Conservation (phyloP, 2,888 invertebrate species). For the Dicyrtomina minuta region DNA sequence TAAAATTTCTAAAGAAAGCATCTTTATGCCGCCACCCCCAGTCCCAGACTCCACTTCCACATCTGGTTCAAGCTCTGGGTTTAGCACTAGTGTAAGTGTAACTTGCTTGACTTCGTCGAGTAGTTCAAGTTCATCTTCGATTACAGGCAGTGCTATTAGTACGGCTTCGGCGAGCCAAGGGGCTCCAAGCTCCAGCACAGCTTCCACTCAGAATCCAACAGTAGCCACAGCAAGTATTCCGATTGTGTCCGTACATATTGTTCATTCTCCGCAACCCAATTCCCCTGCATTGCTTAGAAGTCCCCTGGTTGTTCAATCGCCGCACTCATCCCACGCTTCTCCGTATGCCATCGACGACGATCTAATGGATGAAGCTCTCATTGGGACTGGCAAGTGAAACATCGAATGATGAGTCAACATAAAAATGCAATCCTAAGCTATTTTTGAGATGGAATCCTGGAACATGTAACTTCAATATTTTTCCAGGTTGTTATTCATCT, state of each 20-base stretch:
- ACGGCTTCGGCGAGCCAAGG: background rate
- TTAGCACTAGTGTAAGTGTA: too few species aligned
- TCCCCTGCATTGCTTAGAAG: slow-evolving; percentile 54
- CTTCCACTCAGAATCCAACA: background rate
- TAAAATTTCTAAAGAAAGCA: background rate
- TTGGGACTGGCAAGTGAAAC: slow-evolving; percentile 59
- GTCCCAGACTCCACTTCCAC: background rate
- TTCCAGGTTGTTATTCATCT: too few species aligned
- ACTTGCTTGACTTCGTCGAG: too few species aligned
- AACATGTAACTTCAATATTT: too few species aligned
- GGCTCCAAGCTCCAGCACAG: background rate
- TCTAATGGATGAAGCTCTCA: slow-evolving; percentile 83
- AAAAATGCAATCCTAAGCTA: too few species aligned
- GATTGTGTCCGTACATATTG: slow-evolving; percentile 64
- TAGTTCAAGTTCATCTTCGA: background rate
- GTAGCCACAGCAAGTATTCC: slow-evolving; percentile 20
- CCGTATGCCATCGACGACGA: slow-evolving; percentile 86
- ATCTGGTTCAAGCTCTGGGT: background rate
- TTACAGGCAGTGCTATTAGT: background rate
- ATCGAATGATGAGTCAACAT: too few species aligned
- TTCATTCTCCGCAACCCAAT: slow-evolving; percentile 71
- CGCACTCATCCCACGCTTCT: slow-evolving; percentile 65
- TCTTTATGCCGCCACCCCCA: slow-evolving; percentile 24
- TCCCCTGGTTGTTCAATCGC: slow-evolving; percentile 65
- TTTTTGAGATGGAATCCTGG: too few species aligned